Base-by-base conservation (phyloP, 2,888 invertebrate species). In the Brenthis ino region DNA sequence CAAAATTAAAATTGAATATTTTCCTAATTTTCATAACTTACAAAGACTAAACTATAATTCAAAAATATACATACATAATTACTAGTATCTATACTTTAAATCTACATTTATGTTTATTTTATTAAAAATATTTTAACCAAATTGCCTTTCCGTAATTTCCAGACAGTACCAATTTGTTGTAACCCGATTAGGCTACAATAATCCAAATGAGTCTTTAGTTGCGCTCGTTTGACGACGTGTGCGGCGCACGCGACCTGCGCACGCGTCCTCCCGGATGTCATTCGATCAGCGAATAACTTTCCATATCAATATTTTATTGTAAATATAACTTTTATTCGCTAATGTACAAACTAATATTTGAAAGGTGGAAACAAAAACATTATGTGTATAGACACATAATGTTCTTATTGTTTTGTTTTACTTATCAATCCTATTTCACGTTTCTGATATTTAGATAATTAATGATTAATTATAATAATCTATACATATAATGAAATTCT, bases 111-210 rank as follows among this genome's bases (percentile, higher is more conserved):
- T n/a, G 24, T 28, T 3, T 63, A 43, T 57, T 43, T 50, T 47
- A 47, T 48, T 63, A 63, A 63, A 64, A 67, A 51, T 51, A 53
- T 57, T 56, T 69, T 57, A 67, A 51, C 60, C 1, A 64, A 68
- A 70, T 70, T 70, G 65, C 64, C 67, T 53, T 63, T 43, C 28
- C 28, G 33, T 4, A n/a, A 53, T 11, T 20, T 50, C 47, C 53
- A 67, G 63, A 83, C 74, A 80, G 75, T 67, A 71, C 70, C 77
- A 76, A 81, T 79, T 82, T 79, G 75, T 75, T 80, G 77, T 84
- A 88, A 89, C 83, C 84, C 80, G 87, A 87, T 89, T 86, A 86
- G 79, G 80, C 77, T 75, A 81, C 84, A 86, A 82, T 87, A 85
- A 88, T 85, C 81, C 76, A 81, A 86, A 86, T 85, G 85, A 80